Conservation (phyloP, 2,888 invertebrate genomes). For the Agrotis clavis region DNA sequence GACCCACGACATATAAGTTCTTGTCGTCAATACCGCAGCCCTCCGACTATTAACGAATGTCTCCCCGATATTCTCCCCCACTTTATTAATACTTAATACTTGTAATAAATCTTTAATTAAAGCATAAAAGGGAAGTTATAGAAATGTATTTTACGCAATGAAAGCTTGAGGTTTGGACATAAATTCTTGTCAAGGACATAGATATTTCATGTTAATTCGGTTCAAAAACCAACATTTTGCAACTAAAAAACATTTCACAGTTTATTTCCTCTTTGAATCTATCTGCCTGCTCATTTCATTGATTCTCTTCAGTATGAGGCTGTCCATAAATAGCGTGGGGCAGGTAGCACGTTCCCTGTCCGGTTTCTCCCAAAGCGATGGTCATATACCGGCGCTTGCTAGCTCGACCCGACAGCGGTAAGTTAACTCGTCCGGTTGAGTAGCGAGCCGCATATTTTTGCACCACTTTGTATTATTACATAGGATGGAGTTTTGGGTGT, state of each 20-base stretch:
- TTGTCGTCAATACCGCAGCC: slow-evolving; percentile 71
- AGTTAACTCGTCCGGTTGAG: slow-evolving; percentile 59
- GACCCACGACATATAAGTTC: slow-evolving; percentile 83
- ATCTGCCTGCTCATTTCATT: slow-evolving; percentile 9
- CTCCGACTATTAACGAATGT: slow-evolving; percentile 73
- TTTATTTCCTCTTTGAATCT: slow-evolving; percentile 17
- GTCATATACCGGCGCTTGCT: slow-evolving; percentile 33
- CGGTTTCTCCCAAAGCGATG: slow-evolving; percentile 34
- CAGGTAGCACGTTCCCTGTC: slow-evolving; percentile 19
- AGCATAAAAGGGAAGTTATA: slow-evolving; percentile 17
- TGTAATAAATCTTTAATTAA: slow-evolving; percentile 55
- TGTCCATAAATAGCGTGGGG: slow-evolving; percentile 29
- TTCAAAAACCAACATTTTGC: background rate
- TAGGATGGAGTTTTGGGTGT: slow-evolving; percentile 22
- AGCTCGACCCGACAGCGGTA: slow-evolving; percentile 49
- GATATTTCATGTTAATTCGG: background rate
- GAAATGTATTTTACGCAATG: background rate
- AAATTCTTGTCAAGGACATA: too few species aligned
- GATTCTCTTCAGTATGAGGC: slow-evolving; percentile 15
- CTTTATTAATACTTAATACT: slow-evolving; percentile 52
- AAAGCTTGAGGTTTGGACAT: background rate
- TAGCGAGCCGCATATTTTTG: slow-evolving; percentile 53
- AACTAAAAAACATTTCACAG: background rate
- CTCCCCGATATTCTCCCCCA: slow-evolving; percentile 49
- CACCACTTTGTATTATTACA: slow-evolving; percentile 56